phyloP scores from a whole-genome alignment of 2,888 invertebrate genomes.

The Atherix ibis region DNA sequence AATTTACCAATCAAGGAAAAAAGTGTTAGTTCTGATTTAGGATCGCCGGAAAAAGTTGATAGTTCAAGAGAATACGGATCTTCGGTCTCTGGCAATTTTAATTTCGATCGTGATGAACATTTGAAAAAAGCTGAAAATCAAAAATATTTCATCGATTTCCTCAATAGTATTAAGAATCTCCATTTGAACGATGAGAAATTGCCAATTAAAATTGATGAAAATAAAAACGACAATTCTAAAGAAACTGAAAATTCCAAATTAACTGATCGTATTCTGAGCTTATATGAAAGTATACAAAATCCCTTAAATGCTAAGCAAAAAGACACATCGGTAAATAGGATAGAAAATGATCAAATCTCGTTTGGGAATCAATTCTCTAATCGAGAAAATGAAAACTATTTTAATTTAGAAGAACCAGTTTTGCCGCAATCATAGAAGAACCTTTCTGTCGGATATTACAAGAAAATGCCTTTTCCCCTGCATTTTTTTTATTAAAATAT shows the following conservation, averaged over 20 bases:
- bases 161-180: constrained; percentile 6
- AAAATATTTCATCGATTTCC: constrained; percentile 8
- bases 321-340: too few relatives aligned
- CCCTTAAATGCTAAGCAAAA: too few relatives aligned
- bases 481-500: too few relatives aligned
- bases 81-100: background rate
- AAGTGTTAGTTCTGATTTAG: too few relatives aligned
- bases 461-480: too few relatives aligned
- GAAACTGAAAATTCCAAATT: background rate
- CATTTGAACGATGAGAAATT: too few relatives aligned
- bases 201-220: background rate
- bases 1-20: background rate
- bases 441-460: too few relatives aligned
- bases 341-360: too few relatives aligned
- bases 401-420: too few relatives aligned
- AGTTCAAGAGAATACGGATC: background rate
- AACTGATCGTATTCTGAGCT: constrained; percentile 1
- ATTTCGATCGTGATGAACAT: background rate
- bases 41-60: background rate
- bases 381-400: too few relatives aligned
- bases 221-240: background rate
- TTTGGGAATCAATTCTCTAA: too few relatives aligned
- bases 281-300: constrained; percentile 3
- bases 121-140: constrained; percentile 4
- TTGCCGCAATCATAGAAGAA: too few relatives aligned